A percentile compares a stretch with the other conserved stretches of the same genome.
These are phyloP conservation scores for Halocynthia roretzi DNA, from an alignment of 23 tunicate genomes.

Conservation along the genomic window DNA sequence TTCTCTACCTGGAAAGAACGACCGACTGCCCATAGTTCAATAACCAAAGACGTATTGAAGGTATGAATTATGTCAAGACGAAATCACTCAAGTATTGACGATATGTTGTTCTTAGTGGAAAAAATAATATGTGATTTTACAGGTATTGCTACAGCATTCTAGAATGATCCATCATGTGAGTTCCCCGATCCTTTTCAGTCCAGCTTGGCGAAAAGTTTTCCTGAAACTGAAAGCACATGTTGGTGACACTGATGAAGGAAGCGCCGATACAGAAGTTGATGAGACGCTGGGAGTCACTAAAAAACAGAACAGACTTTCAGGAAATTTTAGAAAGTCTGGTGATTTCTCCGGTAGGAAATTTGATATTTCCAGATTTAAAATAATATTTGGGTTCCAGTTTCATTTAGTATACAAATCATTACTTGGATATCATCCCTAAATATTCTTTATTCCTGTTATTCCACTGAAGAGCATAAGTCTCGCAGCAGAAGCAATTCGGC, in stretches of 20 bases:
- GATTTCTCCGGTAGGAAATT: conserved; percentile 20
- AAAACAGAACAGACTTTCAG: conserved; percentile 10
- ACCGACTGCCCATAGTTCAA: not conserved
- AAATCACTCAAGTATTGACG: not conserved
- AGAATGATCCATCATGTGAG: conserved; percentile 23
- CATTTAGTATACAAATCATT: not conserved
- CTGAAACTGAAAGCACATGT: not conserved
- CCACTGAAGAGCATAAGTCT: conserved; percentile 8
- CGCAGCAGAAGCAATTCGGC: conserved; percentile 25
- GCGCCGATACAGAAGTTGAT: not conserved
- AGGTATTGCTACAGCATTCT: conserved; percentile 12
- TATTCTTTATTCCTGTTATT: not conserved
- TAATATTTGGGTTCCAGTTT: not conserved
- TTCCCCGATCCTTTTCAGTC: conserved; percentile 19
- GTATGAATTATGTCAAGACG: not conserved
- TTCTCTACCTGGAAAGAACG: conserved; percentile 15
- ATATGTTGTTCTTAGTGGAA: too few relatives aligned
- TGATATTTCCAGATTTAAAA: not conserved
- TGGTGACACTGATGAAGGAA: not conserved
- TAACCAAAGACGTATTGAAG: conserved; percentile 15
- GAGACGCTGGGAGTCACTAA: not conserved
- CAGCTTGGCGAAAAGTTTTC: conserved; percentile 2
- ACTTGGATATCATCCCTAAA: too few relatives aligned
- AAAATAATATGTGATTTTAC: too few relatives aligned
- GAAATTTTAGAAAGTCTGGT: conserved; percentile 19